A percentile compares a stretch with the other conserved stretches of the same genome.
These are phyloP conservation scores for Gopherus evgoodei DNA, from an alignment of 2,113 vertebrate genomes.

Conservation along the genomic window DNA sequence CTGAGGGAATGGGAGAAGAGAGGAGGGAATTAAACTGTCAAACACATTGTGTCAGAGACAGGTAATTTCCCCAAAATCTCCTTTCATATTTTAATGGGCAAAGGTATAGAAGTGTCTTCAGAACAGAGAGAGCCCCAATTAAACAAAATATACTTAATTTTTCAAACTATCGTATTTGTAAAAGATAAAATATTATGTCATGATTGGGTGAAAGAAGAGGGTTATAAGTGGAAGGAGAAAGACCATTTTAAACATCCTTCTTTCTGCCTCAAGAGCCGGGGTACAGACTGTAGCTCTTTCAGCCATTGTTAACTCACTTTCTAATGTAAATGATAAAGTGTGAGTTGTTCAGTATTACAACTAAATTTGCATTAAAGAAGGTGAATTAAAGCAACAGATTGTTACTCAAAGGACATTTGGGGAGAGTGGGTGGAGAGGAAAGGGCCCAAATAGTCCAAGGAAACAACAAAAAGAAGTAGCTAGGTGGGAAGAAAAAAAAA, in stretches of 20 bases:
- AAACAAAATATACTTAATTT: neutral
- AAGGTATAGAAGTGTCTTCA: neutral
- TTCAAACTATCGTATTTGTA: neutral
- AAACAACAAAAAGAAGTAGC: neutral
- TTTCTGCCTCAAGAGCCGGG: neutral
- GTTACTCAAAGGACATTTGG: neutral
- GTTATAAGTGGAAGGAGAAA: neutral
- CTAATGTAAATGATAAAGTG: neutral
- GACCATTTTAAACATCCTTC: neutral
- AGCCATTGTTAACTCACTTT: neutral
- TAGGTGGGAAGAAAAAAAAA: neutral
- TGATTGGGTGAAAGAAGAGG: neutral
- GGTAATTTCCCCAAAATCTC: neutral
- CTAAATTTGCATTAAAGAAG: neutral
- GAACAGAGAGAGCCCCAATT: neutral
- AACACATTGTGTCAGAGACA: neutral
- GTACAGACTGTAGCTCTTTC: neutral
- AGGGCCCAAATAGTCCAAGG: neutral
- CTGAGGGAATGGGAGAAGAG: neutral
- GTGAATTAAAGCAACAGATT: neutral
- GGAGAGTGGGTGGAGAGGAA: neutral
- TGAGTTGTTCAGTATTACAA: neutral
- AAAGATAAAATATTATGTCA: neutral
- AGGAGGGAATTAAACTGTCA: neutral
- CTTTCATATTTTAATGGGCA: neutral